Base-by-base conservation (phyloP, 2,888 invertebrate genomes). In the Neria commutata region DNA sequence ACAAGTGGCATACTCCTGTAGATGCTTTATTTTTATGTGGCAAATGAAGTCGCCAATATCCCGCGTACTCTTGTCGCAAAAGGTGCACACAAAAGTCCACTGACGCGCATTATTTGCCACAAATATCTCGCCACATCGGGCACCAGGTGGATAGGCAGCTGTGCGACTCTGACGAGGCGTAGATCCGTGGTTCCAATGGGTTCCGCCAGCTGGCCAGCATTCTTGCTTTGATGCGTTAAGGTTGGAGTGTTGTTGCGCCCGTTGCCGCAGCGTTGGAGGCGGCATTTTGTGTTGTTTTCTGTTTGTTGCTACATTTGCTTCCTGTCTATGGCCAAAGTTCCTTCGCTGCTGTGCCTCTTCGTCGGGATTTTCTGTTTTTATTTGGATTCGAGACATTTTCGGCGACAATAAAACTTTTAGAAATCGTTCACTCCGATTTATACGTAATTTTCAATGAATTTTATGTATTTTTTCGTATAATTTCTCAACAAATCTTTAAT, bases 31-130 rank as follows among this genome's bases (percentile, higher is more conserved):
- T 64, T 69, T 68, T 17, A 73, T 71, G 17, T 73, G 73, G 34
- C 60, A 65, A 2, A 73, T 71, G 59, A 73, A 73, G 50, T 72
- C 72, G 19, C 69, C 69, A 45, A 73, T 71, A 60, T 73, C 69
- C 8, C 68, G 63, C 16, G 72, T 68, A 33, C 68, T 67, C 63
- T 72, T 70, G 58, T 73, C 68, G 46, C 73, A 73, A 58, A 64
- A 72, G 16, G 72, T 70, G 46, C 73, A 73, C 33, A 71, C 66
- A 52, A 73, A 73, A 42, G 70, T 73, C 73, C 72, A 72, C 46
- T 71, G 69, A n/a, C 60, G 65, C 5, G 73, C 69, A 61, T 72
- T 69, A 46, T 67, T 70, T 11, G 66, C 68, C 5, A 73, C 71
- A 63, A 69, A 73, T 26, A 73, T 70, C 62, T 73, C 73, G 11